These are phyloP conservation scores for Pedionomus torquatus DNA, from an alignment of 2,113 vertebrate genomes.

Conservation along the genomic window DNA sequence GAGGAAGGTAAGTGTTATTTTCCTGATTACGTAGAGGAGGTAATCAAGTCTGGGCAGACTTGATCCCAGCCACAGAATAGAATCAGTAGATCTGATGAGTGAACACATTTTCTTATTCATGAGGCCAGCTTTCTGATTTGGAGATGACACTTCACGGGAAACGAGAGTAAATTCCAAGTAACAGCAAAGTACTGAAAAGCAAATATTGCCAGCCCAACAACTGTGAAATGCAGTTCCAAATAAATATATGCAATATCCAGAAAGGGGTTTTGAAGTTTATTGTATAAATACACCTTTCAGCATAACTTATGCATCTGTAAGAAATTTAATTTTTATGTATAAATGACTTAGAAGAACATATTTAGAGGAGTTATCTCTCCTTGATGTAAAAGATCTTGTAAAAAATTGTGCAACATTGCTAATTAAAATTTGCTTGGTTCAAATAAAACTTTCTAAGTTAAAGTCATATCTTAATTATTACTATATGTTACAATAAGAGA, in stretches of 20 bases:
- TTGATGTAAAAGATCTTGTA: background rate
- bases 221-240: background rate
- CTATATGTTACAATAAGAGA: background rate
- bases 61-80: background rate
- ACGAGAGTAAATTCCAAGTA: background rate
- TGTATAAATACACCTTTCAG: background rate
- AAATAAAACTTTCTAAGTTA: background rate
- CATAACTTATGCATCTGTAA: background rate
- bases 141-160: background rate
- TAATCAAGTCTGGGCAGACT: background rate
- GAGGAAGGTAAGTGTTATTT: background rate
- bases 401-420: background rate
- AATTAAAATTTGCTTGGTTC: background rate
- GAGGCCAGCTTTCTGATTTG: background rate
- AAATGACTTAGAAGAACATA: background rate
- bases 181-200: background rate
- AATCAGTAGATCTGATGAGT: background rate
- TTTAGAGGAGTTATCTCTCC: background rate
- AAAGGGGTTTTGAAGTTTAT: background rate
- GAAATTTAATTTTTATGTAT: background rate
- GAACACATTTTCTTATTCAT: background rate
- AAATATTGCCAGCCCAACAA: background rate
- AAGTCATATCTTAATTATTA: background rate
- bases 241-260: background rate
- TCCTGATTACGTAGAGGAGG: background rate